A percentile compares a stretch with the other conserved stretches of the same genome.
Evolutionary conservation across 2,888 invertebrate species (phyloP).

Genomic region (Cotesia congregata): DNA sequence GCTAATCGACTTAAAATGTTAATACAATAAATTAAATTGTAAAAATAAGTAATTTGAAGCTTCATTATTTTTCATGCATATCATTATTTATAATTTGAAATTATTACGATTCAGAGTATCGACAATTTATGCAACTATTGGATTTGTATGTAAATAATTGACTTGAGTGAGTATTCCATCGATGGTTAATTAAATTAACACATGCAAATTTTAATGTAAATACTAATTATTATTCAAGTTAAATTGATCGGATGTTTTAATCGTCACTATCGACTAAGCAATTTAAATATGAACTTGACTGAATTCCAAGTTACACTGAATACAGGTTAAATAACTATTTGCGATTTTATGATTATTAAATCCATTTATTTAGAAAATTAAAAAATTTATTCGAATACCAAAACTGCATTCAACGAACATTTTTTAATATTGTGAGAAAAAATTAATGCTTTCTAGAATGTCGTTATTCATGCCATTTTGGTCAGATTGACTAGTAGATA

Average conservation of each 20-base stretch:
- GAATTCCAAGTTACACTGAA: neutral
- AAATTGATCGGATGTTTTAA: neutral
- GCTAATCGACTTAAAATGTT: no score
- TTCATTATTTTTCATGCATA: neutral
- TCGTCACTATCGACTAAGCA: neutral
- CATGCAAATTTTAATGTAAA: conserved; percentile 1
- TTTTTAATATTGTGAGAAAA: neutral
- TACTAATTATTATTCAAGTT: neutral
- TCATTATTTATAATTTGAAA: neutral
- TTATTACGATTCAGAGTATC: neutral
- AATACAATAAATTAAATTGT: no score
- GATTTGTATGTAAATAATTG: neutral
- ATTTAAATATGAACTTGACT: neutral
- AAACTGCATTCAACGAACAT: neutral
- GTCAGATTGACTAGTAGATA: no score
- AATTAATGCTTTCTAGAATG: neutral
- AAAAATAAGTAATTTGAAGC: no score
- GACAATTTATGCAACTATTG: neutral
- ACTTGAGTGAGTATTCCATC: neutral
- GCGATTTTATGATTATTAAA: neutral
- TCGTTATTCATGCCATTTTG: no score
- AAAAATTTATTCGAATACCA: neutral
- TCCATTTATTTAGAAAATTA: neutral
- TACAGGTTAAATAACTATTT: neutral
- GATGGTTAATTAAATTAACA: neutral